These are phyloP conservation scores for Oryzias curvinotus DNA, from an alignment of 2,113 vertebrate species.

Conservation along the genomic window DNA sequence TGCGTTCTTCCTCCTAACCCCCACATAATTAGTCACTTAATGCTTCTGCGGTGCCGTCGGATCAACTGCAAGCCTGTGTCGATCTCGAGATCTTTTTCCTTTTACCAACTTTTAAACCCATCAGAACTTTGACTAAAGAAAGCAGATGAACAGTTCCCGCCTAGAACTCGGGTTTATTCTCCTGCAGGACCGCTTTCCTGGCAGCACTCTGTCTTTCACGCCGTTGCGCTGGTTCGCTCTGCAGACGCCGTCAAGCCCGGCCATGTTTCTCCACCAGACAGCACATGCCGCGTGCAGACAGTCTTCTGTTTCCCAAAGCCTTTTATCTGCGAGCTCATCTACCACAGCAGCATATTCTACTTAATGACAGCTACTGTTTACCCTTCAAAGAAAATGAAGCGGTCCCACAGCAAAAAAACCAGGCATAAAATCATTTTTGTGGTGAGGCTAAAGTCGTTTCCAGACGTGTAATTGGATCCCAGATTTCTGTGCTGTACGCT, in stretches of 20 bases:
- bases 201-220: constrained; percentile 10
- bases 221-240: constrained; percentile 16
- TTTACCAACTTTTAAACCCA: too few species aligned
- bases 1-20: neutral
- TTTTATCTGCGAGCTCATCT: constrained; percentile 17
- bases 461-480: neutral
- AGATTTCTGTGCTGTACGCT: neutral
- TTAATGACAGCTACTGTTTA: constrained; percentile 20
- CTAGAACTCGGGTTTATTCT: neutral
- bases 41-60: neutral
- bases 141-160: neutral
- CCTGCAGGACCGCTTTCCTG: neutral
- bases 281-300: constrained; percentile 28
- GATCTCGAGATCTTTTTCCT: neutral
- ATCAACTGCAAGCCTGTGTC: neutral
- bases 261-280: constrained; percentile 30
- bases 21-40: neutral
- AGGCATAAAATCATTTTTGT: constrained; percentile 15
- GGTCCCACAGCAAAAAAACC: constrained; percentile 13
- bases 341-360: constrained; percentile 9
- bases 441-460: constrained; percentile 4
- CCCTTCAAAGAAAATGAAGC: constrained; percentile 4
- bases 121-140: neutral
- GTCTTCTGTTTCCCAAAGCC: constrained; percentile 7
- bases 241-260: constrained; percentile 30